Evolutionary conservation across 2,888 invertebrate genomes (phyloP).

Genomic region (Xanthia icteritia): DNA sequence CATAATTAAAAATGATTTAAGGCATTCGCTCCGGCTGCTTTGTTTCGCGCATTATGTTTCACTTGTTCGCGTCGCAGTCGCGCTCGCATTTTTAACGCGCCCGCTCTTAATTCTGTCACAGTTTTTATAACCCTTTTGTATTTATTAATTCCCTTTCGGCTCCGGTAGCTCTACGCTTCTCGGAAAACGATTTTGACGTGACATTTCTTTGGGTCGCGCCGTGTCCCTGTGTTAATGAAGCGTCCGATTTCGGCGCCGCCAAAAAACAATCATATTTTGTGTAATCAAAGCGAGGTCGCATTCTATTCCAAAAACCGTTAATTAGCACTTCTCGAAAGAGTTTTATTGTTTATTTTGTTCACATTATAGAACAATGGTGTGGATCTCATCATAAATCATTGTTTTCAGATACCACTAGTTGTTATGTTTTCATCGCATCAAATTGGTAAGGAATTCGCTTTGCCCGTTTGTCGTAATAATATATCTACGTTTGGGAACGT

Average conservation of each 20-base stretch:
- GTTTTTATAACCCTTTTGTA: conserved; percentile 90
- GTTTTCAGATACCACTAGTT: conserved; percentile 49
- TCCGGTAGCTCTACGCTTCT: conserved; percentile 90
- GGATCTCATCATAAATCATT: conserved; percentile 35
- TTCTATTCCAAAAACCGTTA: conserved; percentile 70
- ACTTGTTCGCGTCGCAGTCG: conserved; percentile 88
- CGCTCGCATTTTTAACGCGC: conserved; percentile 86
- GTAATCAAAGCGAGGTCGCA: conserved; percentile 78
- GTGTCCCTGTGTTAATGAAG: conserved; percentile 88
- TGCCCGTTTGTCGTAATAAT: conserved; percentile 54
- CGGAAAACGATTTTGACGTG: conserved; percentile 88
- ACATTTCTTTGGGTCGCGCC: conserved; percentile 87
- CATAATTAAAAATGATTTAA: conserved; percentile 91
- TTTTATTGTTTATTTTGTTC: conserved; percentile 29
- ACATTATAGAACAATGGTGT: conserved; percentile 26
- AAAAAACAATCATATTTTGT: conserved; percentile 76
- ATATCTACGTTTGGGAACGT: conserved; percentile 61
- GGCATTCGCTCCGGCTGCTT: conserved; percentile 91
- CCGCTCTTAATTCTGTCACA: conserved; percentile 90
- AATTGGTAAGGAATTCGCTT: conserved; percentile 48
- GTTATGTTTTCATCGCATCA: conserved; percentile 55
- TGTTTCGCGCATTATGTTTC: conserved; percentile 91
- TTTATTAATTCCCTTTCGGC: conserved; percentile 89
- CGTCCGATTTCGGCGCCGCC: conserved; percentile 87
- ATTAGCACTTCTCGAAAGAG: conserved; percentile 68